These are phyloP conservation scores for Botrylloides violaceus DNA, from an alignment of 23 tunicate species.

Conservation along the genomic window DNA sequence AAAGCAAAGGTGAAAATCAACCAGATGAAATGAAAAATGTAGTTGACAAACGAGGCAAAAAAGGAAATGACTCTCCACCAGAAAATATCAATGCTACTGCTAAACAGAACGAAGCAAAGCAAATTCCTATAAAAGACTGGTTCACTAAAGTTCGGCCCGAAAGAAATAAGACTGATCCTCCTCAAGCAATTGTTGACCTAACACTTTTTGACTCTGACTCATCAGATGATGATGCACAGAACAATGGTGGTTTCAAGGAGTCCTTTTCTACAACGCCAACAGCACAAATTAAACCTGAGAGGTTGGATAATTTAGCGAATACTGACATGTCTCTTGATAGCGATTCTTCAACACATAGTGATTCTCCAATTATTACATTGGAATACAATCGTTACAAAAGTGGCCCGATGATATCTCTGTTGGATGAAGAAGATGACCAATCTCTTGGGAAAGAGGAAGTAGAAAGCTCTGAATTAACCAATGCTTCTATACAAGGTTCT, in stretches of 20 bases:
- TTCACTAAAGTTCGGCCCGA: background rate
- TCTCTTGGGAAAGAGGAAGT: too few species aligned
- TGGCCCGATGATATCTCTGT: slow-evolving; percentile 10
- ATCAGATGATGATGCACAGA: background rate
- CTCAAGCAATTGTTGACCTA: slow-evolving; percentile 3
- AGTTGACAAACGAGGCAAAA: too few species aligned
- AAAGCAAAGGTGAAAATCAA: background rate
- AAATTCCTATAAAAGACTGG: background rate
- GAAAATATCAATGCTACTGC: too few species aligned
- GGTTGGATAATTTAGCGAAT: background rate
- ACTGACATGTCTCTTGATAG: background rate
- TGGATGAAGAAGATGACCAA: slow-evolving; percentile 9
- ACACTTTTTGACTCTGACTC: slow-evolving; percentile 19
- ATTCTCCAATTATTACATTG: background rate
- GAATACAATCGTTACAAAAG: slow-evolving; percentile 20
- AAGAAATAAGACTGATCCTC: background rate
- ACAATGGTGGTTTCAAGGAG: background rate
- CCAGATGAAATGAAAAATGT: background rate
- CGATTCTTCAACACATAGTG: slow-evolving; percentile 4
- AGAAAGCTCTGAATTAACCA: too few species aligned
- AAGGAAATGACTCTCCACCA: too few species aligned
- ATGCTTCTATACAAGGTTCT: too few species aligned
- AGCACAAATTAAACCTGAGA: background rate
- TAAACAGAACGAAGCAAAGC: too few species aligned
- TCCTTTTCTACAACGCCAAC: background rate